phyloP scores from a whole-genome alignment of 1,140 invertebrate genomes.

The Idris sp. region DNA sequence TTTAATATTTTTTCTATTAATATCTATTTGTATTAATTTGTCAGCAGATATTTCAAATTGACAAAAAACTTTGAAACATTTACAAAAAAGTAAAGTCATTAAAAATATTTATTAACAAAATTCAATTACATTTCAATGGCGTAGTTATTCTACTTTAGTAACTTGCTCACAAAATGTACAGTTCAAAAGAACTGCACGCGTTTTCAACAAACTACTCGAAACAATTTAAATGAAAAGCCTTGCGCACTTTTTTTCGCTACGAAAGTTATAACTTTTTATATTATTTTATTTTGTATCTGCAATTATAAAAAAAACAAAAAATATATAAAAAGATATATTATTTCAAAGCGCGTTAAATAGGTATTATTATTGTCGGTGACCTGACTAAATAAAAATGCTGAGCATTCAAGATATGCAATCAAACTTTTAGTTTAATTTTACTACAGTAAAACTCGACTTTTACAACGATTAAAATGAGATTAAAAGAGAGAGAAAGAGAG shows the following conservation, averaged over 20 bases:
- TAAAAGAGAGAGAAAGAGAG: constrained; percentile 40
- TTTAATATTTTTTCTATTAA: no score
- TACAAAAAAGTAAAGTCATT: no score
- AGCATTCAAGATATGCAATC: constrained; percentile 52
- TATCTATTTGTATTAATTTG: no score
- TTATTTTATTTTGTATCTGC: constrained; percentile 37
- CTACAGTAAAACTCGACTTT: constrained; percentile 41
- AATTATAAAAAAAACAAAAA: constrained; percentile 7
- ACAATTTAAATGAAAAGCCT: constrained; percentile 44
- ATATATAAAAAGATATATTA: constrained; percentile 41
- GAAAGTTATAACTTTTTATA: constrained; percentile 38
- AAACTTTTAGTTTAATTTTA: constrained; percentile 55
- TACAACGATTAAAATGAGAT: constrained; percentile 24
- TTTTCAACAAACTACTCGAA: constrained; percentile 15
- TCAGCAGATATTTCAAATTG: no score
- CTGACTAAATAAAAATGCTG: constrained; percentile 33
- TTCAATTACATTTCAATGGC: constrained; percentile 16
- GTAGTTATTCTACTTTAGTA: constrained; percentile 18
- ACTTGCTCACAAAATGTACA: constrained; percentile 22
- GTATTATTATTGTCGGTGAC: constrained; percentile 44
- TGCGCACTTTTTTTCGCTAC: constrained; percentile 17
- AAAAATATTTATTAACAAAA: constrained; percentile 8
- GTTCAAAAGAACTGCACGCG: background rate
- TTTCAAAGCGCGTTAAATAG: constrained; percentile 36
- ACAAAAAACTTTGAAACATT: no score